phyloP scores from a whole-genome alignment of 35 echinoderm and acorn worm species.

The Ptychodera flava region DNA sequence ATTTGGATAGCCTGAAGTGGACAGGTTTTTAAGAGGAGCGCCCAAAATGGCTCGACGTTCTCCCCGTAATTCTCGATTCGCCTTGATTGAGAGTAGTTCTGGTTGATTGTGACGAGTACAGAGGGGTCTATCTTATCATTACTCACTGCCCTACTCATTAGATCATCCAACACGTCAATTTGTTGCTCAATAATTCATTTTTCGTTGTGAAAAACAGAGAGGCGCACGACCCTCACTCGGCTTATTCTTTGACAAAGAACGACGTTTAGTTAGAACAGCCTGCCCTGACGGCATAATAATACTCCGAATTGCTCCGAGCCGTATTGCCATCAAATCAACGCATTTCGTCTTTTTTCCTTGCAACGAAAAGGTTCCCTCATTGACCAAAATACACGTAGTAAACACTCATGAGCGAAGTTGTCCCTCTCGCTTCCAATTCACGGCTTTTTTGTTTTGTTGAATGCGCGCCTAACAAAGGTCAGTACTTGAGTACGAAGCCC shows the following conservation, averaged over 20 bases:
- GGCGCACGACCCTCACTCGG: background rate
- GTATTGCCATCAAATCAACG: background rate
- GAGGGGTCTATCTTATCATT: background rate
- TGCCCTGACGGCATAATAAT: background rate
- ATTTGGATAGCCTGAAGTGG: background rate
- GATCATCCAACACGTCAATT: background rate
- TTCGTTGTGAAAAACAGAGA: background rate
- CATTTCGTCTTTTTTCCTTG: background rate
- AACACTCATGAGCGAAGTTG: background rate
- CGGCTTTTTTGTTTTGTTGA: background rate
- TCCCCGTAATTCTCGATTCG: background rate
- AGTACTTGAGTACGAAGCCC: background rate
- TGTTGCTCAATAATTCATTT: background rate
- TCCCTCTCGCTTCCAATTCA: background rate
- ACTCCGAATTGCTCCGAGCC: background rate
- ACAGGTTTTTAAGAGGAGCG: background rate
- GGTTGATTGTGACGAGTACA: background rate
- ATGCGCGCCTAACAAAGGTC: background rate
- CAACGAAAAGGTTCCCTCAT: background rate
- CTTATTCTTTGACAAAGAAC: background rate
- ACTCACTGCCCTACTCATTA: background rate
- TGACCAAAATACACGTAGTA: background rate
- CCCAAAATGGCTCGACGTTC: background rate
- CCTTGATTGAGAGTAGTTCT: background rate
- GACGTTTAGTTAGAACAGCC: background rate